A percentile compares a stretch with the other conserved stretches of the same genome.
phyloP scores from a whole-genome alignment of 30 jellyfish, hydroid and myxozoan genomes.

The Aurelia sp. region DNA sequence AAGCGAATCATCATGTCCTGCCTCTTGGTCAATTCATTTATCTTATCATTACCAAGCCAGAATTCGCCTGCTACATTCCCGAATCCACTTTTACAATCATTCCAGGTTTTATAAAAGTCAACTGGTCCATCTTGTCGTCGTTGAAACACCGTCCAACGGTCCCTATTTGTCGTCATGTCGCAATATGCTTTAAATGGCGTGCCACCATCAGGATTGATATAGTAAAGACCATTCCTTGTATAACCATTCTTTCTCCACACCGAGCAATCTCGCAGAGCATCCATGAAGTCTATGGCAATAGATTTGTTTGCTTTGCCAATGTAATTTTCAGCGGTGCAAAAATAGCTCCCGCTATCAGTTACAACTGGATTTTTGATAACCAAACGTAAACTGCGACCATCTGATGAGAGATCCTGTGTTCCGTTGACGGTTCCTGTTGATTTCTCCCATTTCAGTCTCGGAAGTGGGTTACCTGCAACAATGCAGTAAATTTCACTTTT shows the following conservation, averaged over 20 bases:
- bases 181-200: background rate
- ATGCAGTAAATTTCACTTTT: background rate
- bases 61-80: too few relatives aligned
- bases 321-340: conserved; percentile 41
- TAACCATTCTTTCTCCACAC: background rate
- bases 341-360: conserved; percentile 54
- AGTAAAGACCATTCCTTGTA: background rate
- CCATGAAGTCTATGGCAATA: background rate
- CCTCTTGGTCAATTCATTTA: background rate
- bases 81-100: too few relatives aligned
- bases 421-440: background rate
- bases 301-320: conserved; percentile 32
- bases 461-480: background rate
- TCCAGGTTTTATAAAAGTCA: too few relatives aligned
- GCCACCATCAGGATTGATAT: background rate
- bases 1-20: background rate
- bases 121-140: background rate
- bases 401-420: background rate
- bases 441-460: background rate
- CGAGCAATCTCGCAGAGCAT: background rate
- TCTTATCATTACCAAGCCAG: background rate
- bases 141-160: background rate
- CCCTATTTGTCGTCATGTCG: background rate
- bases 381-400: background rate
- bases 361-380: conserved; percentile 28